phyloP scores from a whole-genome alignment of 2,888 invertebrate genomes.

The Doris montereyensis region DNA sequence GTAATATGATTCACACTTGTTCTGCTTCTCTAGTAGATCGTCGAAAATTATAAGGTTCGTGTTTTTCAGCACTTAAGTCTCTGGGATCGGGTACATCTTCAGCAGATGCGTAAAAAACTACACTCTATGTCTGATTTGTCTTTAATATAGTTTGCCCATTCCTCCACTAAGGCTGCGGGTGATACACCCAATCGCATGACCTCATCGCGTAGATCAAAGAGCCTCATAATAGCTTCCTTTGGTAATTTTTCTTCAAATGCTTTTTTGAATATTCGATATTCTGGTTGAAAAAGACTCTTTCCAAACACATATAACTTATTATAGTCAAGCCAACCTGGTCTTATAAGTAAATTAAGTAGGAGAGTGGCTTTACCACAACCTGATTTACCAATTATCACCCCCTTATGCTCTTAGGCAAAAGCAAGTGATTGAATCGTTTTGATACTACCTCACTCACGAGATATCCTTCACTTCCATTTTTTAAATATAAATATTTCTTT shows the following conservation, averaged over 20 bases:
- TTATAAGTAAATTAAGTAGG: constrained; percentile 23
- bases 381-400: constrained; percentile 37
- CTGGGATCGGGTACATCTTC: not conserved
- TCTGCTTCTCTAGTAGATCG: constrained; percentile 24
- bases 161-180: not conserved
- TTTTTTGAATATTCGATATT: too few relatives aligned
- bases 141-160: not conserved
- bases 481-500: not conserved
- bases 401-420: constrained; percentile 35
- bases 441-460: not conserved
- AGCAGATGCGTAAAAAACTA: constrained; percentile 5
- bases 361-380: constrained; percentile 41
- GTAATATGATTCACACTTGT: constrained; percentile 25
- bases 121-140: not conserved
- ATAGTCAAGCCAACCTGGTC: constrained; percentile 39
- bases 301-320: constrained; percentile 40
- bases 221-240: constrained; percentile 21
- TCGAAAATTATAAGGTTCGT: not conserved
- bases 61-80: constrained; percentile 11
- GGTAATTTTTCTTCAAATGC: constrained; percentile 24
- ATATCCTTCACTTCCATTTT: not conserved
- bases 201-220: not conserved
- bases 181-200: not conserved
- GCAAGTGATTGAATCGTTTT: constrained; percentile 22
- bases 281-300: constrained; percentile 42